phyloP scores from a whole-genome alignment of 2,888 invertebrate genomes.

The Scaptomyza reducta region DNA sequence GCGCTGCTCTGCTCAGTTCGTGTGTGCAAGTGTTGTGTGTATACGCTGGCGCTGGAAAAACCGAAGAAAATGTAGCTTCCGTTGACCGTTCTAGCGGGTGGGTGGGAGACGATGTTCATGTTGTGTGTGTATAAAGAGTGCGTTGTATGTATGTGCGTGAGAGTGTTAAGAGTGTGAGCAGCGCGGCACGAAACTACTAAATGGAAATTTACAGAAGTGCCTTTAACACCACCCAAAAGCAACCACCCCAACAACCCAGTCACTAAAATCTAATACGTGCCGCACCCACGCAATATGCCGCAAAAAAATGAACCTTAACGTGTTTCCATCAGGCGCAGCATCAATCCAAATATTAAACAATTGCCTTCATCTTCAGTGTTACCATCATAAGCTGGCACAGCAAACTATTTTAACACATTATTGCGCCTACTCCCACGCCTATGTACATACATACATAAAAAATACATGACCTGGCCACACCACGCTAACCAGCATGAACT shows the following conservation, averaged over 20 bases:
- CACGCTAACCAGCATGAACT: constrained; percentile 19
- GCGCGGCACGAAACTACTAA: constrained; percentile 63
- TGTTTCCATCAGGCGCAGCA: constrained; percentile 18
- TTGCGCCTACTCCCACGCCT: constrained; percentile 70
- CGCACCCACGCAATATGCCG: constrained; percentile 59
- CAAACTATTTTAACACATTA: constrained; percentile 48
- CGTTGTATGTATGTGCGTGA: constrained; percentile 44
- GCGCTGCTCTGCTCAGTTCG: constrained; percentile 53
- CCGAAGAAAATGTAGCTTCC: constrained; percentile 64
- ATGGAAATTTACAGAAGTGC: constrained; percentile 69
- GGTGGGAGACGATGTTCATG: constrained; percentile 44
- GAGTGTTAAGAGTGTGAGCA: constrained; percentile 47
- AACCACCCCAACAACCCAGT: constrained; percentile 42
- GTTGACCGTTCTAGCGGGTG: constrained; percentile 55
- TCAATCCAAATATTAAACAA: constrained; percentile 2
- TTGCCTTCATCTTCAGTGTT: constrained; percentile 33
- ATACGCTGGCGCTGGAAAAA: constrained; percentile 73
- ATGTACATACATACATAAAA: constrained; percentile 27
- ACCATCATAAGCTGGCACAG: constrained; percentile 46
- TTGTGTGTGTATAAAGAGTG: constrained; percentile 47
- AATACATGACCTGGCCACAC: constrained; percentile 49
- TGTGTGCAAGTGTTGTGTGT: constrained; percentile 71
- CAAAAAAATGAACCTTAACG: constrained; percentile 33
- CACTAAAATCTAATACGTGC: constrained; percentile 45
- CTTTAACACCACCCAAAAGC: constrained; percentile 57